Percentiles rank a stretch among this genome's conserved stretches.
These are phyloP conservation scores for Trichopoda pennipes DNA, from an alignment of 2,888 invertebrate genomes.

Conservation along the genomic window DNA sequence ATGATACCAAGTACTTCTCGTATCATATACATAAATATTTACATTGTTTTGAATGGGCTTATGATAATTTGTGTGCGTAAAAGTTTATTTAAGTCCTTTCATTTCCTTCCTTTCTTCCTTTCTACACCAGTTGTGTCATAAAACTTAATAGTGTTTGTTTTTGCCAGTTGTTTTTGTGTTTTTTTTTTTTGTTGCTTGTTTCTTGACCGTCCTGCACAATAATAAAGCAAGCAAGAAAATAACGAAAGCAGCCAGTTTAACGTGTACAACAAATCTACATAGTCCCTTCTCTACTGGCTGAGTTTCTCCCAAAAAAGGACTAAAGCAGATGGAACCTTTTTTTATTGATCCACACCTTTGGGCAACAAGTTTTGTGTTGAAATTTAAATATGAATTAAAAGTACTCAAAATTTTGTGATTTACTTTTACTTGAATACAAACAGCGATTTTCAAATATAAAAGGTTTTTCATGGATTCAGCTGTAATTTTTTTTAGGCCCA, in stretches of 20 bases:
- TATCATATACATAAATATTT: neutral
- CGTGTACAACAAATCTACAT: neutral
- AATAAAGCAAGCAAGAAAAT: neutral
- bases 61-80: neutral
- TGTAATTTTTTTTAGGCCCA: too few relatives aligned
- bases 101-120: conserved; percentile 35
- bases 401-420: neutral
- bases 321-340: conserved; percentile 76
- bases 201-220: conserved; percentile 14
- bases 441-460: neutral
- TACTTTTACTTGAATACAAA: neutral
- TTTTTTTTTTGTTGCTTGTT: conserved; percentile 9
- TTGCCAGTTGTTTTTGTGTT: conserved; percentile 36
- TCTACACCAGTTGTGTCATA: conserved; percentile 36
- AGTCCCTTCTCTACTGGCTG: conserved; percentile 70
- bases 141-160: conserved; percentile 55
- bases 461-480: neutral
- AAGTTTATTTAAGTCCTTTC: neutral
- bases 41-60: too few relatives aligned
- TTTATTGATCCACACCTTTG: conserved; percentile 17
- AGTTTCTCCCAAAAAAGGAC: conserved; percentile 78
- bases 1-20: conserved; percentile 48
- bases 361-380: conserved; percentile 33
- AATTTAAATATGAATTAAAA: neutral
- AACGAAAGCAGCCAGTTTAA: neutral